Evolutionary conservation across 2,888 invertebrate genomes (phyloP).

Genomic region (Conchocele bisecta): DNA sequence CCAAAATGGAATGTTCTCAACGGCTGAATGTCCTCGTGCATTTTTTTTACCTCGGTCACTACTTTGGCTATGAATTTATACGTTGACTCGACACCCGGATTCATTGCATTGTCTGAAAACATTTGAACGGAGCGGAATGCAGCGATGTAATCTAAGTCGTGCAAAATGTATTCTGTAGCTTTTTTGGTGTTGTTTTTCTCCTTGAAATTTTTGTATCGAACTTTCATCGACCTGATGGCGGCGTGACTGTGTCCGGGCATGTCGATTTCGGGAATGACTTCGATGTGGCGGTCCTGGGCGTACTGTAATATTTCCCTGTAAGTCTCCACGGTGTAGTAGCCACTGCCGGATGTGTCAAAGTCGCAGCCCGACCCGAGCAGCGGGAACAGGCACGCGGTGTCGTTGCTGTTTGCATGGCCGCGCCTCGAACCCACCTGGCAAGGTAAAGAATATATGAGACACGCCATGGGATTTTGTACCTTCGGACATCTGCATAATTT

Average conservation of each 20-base stretch:
- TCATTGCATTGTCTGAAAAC: constrained; percentile 78
- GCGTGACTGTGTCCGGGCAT: constrained; percentile 80
- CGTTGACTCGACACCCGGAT: constrained; percentile 78
- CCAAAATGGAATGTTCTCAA: constrained; percentile 77
- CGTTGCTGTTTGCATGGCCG: constrained; percentile 68
- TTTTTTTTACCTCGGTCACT: constrained; percentile 66
- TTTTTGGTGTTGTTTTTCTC: constrained; percentile 51
- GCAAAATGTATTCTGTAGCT: constrained; percentile 62
- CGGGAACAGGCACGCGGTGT: constrained; percentile 68
- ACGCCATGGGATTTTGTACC: too few relatives aligned
- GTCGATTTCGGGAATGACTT: constrained; percentile 80
- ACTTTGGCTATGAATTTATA: constrained; percentile 77
- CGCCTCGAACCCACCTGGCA: constrained; percentile 69
- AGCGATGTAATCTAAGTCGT: constrained; percentile 59
- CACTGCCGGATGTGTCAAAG: constrained; percentile 69
- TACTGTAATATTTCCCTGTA: constrained; percentile 73
- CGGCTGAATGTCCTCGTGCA: constrained; percentile 70
- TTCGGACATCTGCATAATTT: too few relatives aligned
- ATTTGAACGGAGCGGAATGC: constrained; percentile 74
- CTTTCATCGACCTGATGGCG: constrained; percentile 75
- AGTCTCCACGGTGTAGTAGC: constrained; percentile 70
- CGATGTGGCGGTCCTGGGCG: constrained; percentile 72
- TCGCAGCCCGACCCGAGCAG: constrained; percentile 74
- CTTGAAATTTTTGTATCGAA: constrained; percentile 61
- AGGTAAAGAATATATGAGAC: constrained; percentile 3